Percentiles rank a stretch among this genome's conserved stretches.
Conservation (phyloP, 2,113 vertebrate genomes). For the Pithys albifrons region DNA sequence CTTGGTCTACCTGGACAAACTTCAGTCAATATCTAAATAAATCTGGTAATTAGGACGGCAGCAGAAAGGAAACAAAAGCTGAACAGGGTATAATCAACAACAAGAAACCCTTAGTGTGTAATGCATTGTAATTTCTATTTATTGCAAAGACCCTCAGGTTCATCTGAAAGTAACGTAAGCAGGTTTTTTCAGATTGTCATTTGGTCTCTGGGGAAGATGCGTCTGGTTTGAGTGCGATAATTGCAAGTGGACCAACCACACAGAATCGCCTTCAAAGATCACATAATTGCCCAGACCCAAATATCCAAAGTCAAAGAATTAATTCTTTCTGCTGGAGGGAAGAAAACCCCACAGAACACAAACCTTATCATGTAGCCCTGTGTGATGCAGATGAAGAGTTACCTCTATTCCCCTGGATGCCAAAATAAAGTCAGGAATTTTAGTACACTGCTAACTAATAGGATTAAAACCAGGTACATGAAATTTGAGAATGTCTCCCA, state of each 20-base stretch:
- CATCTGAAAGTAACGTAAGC: neutral
- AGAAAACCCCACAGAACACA: neutral
- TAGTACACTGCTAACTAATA: neutral
- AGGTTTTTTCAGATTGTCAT: neutral
- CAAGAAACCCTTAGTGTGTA: neutral
- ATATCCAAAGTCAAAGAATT: neutral
- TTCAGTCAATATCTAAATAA: neutral
- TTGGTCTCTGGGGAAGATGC: neutral
- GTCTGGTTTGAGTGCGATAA: neutral
- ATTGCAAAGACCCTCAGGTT: neutral
- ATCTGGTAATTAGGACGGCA: neutral
- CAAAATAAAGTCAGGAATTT: constrained; percentile 31
- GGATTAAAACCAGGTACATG: constrained; percentile 20
- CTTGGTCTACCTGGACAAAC: neutral
- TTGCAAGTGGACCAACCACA: neutral
- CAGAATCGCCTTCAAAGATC: neutral
- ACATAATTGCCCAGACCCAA: neutral
- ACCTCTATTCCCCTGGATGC: neutral
- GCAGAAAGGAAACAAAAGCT: neutral
- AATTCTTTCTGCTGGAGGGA: neutral
- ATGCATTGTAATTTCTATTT: neutral
- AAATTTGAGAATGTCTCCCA: neutral
- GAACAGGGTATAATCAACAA: neutral
- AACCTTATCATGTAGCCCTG: neutral
- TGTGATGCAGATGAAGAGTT: neutral